phyloP scores from a whole-genome alignment of 2,113 vertebrate species.

The Bagarius yarrelli region DNA sequence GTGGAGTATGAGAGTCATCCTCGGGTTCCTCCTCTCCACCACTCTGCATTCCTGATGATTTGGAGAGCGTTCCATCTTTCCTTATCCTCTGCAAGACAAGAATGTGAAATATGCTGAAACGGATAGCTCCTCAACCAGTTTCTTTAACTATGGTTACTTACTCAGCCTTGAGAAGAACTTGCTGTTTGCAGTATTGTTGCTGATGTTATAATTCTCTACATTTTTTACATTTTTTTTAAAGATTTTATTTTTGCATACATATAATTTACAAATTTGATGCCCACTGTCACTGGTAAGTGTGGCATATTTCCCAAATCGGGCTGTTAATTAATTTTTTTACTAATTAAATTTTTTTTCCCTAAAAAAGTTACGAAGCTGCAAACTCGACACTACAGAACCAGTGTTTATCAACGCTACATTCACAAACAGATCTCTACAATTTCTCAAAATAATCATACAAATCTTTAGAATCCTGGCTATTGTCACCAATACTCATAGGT shows the following conservation, averaged over 20 bases:
- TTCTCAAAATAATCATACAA: background rate
- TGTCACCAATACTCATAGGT: background rate
- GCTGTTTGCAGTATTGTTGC: background rate
- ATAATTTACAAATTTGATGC: background rate
- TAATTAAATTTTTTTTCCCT: background rate
- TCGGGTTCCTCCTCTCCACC: constrained; percentile 95
- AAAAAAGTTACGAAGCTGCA: background rate
- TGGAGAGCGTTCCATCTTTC: constrained; percentile 71
- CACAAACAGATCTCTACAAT: background rate
- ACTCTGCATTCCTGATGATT: constrained; percentile 77
- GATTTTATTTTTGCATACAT: background rate
- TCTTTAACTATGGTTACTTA: background rate
- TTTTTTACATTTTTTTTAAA: background rate
- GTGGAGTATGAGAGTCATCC: constrained; percentile 90
- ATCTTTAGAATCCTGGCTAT: background rate
- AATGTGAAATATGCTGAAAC: background rate
- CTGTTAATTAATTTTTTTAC: background rate
- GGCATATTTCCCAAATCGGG: background rate
- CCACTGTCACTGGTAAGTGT: background rate
- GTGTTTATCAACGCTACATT: background rate
- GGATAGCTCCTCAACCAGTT: background rate
- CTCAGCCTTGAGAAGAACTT: background rate
- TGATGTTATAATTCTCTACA: background rate
- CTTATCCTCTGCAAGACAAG: constrained; percentile 73
- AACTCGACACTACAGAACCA: background rate